Evolutionary conservation across 2,888 invertebrate species (phyloP), one percentile per base, ranked within the genome.

Genomic region (Sarcophaga carnaria): DNA sequence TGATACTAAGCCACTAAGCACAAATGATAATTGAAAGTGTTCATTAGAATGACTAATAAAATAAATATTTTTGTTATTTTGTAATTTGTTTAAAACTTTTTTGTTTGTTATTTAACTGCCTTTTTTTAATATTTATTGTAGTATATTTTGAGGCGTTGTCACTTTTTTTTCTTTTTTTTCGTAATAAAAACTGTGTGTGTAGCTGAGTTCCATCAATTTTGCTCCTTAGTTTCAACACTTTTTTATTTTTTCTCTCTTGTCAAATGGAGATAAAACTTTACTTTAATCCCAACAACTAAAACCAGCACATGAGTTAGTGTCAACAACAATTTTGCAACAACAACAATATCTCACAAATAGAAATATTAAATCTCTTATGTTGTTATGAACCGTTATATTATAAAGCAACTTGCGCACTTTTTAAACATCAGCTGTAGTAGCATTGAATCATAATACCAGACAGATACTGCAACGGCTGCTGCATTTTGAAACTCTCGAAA

Each of bases 121-220:
- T 54, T 14, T 4, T 59, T 66, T 66, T 70, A 62, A 62, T 63
- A 25, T 66, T 59, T 63, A 59, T 49, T 82, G 45, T 83, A 88
- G 86, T 88, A 88, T 88, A 88, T 66, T 88, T 89, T 88, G 87
- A 89, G 89, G 89, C 89, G 89, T 89, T 89, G 89, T 88, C 89
- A 89, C 88, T 81, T 81, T 77, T 78, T 82, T 60, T 64, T 81
- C 45, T 69, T 69, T 60, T 14, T 49, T 22, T 45, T 25, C 63
- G 10, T 37, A 37, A 37, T 2, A 37, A 45, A 64, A 75, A 63
- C 59, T 60, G 47, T 37, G 62, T 66, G 62, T 47, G 62, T 64
- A 76, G 45, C 37, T 63, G 25, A 49, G 63, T 64, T 70, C 12
- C 20, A 47, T 10, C 25, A 64, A 27, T 17, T 84, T 54, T 62